Evolutionary conservation across 2,797 vertebrate genomes (phyloP).

Genomic region (Poeciliopsis infans): DNA sequence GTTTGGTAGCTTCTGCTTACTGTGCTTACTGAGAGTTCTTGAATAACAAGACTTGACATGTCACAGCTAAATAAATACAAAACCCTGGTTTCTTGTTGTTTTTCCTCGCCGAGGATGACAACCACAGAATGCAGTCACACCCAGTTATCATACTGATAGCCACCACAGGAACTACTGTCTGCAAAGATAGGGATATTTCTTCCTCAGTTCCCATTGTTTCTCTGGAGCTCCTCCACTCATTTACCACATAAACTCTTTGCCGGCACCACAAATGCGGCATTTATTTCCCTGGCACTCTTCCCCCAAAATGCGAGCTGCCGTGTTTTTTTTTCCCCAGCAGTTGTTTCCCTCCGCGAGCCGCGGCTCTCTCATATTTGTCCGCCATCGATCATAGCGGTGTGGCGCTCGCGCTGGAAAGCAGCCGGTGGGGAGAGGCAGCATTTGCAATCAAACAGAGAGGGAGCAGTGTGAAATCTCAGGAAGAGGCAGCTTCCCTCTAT

Average conservation of each 20-base stretch:
- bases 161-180: slow-evolving; percentile 46
- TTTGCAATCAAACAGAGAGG: slow-evolving; percentile 82
- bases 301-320: slow-evolving; percentile 43
- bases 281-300: slow-evolving; percentile 60
- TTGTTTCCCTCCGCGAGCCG: slow-evolving; percentile 65
- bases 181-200: slow-evolving; percentile 40
- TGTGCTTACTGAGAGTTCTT: slow-evolving; percentile 63
- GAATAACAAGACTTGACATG: slow-evolving; percentile 79
- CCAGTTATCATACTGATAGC: slow-evolving; percentile 58
- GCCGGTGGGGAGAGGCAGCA: slow-evolving; percentile 78
- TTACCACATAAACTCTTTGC: slow-evolving; percentile 66
- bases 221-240: slow-evolving; percentile 50
- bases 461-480: slow-evolving; percentile 83
- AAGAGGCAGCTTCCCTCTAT: slow-evolving; percentile 80
- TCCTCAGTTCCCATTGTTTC: slow-evolving; percentile 36
- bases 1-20: slow-evolving; percentile 74
- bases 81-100: slow-evolving; percentile 61
- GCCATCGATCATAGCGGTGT: slow-evolving; percentile 76
- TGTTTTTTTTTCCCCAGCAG: slow-evolving; percentile 22
- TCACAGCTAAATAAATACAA: slow-evolving; percentile 75
- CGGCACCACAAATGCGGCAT: slow-evolving; percentile 58
- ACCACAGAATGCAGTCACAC: slow-evolving; percentile 58
- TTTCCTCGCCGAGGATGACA: slow-evolving; percentile 55
- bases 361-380: slow-evolving; percentile 74
- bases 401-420: slow-evolving; percentile 64